phyloP scores from a whole-genome alignment of 2,113 vertebrate species.

The Brachionichthys hirsutus region DNA sequence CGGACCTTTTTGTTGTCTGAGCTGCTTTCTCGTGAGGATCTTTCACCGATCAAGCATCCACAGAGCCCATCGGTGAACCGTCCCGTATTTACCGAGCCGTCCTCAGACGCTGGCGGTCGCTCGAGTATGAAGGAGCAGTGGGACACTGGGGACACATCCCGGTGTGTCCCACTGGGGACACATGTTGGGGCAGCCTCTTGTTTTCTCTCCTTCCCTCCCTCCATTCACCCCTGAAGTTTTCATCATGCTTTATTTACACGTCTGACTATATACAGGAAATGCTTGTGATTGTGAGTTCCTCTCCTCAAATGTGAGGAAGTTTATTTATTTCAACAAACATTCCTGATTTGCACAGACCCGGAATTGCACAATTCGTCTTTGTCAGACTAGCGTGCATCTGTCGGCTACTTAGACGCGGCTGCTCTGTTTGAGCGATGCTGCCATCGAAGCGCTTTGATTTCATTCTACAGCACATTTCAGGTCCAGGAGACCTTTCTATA shows the following conservation, averaged over 20 bases:
- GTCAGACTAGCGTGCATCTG: constrained; percentile 61
- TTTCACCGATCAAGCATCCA: constrained; percentile 54
- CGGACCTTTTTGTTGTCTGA: constrained; percentile 30
- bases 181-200: constrained; percentile 1
- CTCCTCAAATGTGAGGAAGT: constrained; percentile 90
- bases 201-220: constrained; percentile 5
- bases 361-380: constrained; percentile 53
- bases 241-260: constrained; percentile 76
- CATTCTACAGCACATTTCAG: not conserved
- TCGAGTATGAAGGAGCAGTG: not conserved
- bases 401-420: constrained; percentile 84
- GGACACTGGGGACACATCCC: too few relatives aligned
- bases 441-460: constrained; percentile 51
- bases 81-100: constrained; percentile 3
- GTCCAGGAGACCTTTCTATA: not conserved
- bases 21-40: constrained; percentile 49
- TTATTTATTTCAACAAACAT: constrained; percentile 97
- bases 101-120: not conserved
- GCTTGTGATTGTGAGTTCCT: constrained; percentile 79
- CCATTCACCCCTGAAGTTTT: constrained; percentile 50
- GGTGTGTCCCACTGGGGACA: not conserved
- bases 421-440: constrained; percentile 61
- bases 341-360: constrained; percentile 88
- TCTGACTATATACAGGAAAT: constrained; percentile 80
- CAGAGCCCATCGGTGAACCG: constrained; percentile 35